Percentiles rank a stretch among this genome's conserved stretches.
phyloP scores from a whole-genome alignment of 2,888 invertebrate species.

The Erebia ligea region DNA sequence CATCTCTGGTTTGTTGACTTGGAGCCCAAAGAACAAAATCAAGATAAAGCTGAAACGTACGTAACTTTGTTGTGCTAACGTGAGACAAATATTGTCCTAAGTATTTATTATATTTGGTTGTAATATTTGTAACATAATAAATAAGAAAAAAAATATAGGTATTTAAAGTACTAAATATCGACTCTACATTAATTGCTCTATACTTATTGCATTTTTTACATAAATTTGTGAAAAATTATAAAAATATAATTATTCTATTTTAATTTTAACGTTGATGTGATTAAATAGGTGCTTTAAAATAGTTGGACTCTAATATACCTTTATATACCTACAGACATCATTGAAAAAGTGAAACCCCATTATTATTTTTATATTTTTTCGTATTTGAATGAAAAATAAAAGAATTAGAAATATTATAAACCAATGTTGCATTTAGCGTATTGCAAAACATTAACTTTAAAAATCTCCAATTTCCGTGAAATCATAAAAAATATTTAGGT shows the following conservation, averaged over 20 bases:
- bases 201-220: neutral
- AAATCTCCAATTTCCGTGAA: neutral
- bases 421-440: neutral
- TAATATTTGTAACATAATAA: neutral
- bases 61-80: constrained; percentile 47
- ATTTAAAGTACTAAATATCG: neutral
- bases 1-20: constrained; percentile 75
- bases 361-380: too few relatives aligned
- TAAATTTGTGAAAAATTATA: too few relatives aligned
- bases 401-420: too few relatives aligned
- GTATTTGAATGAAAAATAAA: too few relatives aligned
- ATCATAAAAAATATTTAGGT: neutral
- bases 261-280: too few relatives aligned
- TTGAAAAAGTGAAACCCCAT: too few relatives aligned
- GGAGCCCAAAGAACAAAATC: constrained; percentile 79
- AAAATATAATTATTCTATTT: too few relatives aligned
- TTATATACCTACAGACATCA: too few relatives aligned
- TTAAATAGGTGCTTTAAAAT: too few relatives aligned
- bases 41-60: constrained; percentile 81
- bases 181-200: neutral
- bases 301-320: too few relatives aligned
- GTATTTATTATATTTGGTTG: constrained; percentile 1
- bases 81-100: constrained; percentile 20
- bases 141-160: neutral
- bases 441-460: neutral